Conservation (phyloP, 2,888 invertebrate genomes). For the Pristionchus exspectatus region DNA sequence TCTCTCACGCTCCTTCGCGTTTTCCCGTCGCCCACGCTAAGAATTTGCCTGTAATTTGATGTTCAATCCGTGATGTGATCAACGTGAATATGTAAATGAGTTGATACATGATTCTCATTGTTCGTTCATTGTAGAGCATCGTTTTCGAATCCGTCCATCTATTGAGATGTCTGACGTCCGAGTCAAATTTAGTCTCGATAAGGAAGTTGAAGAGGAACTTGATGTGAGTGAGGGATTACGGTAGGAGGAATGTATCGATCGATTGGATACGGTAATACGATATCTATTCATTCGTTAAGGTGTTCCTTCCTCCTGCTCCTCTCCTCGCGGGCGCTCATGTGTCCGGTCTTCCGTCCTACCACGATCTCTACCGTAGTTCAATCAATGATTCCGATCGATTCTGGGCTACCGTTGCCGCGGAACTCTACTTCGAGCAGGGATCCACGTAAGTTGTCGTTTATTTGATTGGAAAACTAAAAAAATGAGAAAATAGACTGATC, state of each 20-base stretch:
- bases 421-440: constrained; percentile 90
- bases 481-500: neutral
- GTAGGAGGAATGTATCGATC: neutral
- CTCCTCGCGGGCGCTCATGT: constrained; percentile 77
- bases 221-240: constrained; percentile 36
- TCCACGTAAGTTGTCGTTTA: constrained; percentile 55
- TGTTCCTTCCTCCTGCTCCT: constrained; percentile 77
- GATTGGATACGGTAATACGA: neutral
- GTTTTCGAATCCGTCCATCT: constrained; percentile 8
- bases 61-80: neutral
- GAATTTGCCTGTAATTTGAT: neutral
- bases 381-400: constrained; percentile 91
- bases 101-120: neutral
- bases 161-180: constrained; percentile 69
- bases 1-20: neutral
- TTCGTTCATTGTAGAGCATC: neutral
- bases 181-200: constrained; percentile 66
- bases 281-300: constrained; percentile 54
- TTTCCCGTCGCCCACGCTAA: neutral
- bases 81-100: neutral
- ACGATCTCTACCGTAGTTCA: constrained; percentile 83
- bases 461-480: neutral
- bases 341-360: constrained; percentile 72
- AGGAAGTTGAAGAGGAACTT: constrained; percentile 42
- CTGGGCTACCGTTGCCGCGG: constrained; percentile 93